Evolutionary conservation across 37 sponge, comb jelly and placozoan species (phyloP).

Genomic region (Cliona cf. orientalis): DNA sequence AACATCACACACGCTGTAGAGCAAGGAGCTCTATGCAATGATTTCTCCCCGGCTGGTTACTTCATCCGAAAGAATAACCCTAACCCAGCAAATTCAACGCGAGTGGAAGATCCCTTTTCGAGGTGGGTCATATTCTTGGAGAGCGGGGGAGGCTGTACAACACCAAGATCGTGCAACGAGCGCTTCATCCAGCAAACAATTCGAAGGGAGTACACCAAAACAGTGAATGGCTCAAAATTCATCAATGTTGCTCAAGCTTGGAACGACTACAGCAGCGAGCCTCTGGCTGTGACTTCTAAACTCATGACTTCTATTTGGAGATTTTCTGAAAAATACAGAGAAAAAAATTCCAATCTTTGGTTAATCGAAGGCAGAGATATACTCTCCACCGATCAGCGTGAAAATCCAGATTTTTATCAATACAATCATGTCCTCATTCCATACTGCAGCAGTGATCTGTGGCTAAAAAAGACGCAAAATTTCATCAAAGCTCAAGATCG

Average conservation of each 20-base stretch:
- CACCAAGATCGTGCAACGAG: conserved; percentile 45
- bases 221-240: background rate
- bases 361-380: conserved; percentile 55
- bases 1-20: too few relatives aligned
- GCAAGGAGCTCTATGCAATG: conserved; percentile 70
- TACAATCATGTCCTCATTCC: conserved; percentile 69
- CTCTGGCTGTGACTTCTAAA: conserved; percentile 27
- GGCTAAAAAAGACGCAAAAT: conserved; percentile 39
- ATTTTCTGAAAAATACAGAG: conserved; percentile 4
- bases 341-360: background rate
- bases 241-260: conserved; percentile 43
- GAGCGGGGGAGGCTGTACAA: conserved; percentile 60
- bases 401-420: conserved; percentile 52
- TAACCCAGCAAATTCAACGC: too few relatives aligned
- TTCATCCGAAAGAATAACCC: conserved; percentile 36
- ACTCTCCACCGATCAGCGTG: conserved; percentile 4
- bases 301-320: conserved; percentile 54
- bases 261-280: conserved; percentile 2
- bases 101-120: too few relatives aligned
- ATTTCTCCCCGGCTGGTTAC: conserved; percentile 61
- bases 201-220: conserved; percentile 11
- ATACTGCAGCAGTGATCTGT: conserved; percentile 77
- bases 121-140: conserved; percentile 71
- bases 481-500: background rate
- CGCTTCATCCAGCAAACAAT: conserved; percentile 42